Percentiles rank a stretch among this genome's conserved stretches.
phyloP scores from a whole-genome alignment of 2,888 invertebrate species.

The Limnephilus auricula region DNA sequence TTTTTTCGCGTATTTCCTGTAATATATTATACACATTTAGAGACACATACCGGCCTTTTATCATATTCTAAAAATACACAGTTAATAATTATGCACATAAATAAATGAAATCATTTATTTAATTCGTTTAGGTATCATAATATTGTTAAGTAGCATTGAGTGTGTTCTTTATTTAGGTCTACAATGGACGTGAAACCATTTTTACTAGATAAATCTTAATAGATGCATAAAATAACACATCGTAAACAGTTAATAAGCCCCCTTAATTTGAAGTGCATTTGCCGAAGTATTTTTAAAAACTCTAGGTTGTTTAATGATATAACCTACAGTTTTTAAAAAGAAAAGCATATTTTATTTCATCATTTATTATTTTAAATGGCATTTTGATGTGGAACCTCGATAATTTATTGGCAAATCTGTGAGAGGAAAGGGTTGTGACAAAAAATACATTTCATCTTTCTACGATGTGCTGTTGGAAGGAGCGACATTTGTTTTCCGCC shows the following conservation, averaged over 20 bases:
- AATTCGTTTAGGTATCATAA: too few relatives aligned
- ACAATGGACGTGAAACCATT: too few relatives aligned
- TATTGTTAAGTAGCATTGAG: too few relatives aligned
- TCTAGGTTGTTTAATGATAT: not conserved
- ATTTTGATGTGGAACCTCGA: constrained; percentile 31
- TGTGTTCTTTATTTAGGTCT: too few relatives aligned
- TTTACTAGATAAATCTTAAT: too few relatives aligned
- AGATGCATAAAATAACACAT: not conserved
- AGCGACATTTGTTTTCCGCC: constrained; percentile 65
- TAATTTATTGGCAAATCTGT: constrained; percentile 30
- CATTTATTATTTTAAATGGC: not conserved
- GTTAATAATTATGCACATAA: too few relatives aligned
- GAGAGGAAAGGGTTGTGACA: constrained; percentile 37
- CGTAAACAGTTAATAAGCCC: not conserved
- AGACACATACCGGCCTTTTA: too few relatives aligned
- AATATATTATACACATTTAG: too few relatives aligned
- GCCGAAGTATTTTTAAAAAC: not conserved
- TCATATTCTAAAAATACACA: too few relatives aligned
- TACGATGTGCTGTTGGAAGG: constrained; percentile 51
- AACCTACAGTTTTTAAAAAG: not conserved
- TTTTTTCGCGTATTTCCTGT: too few relatives aligned
- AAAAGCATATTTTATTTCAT: not conserved
- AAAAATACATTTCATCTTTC: constrained; percentile 44
- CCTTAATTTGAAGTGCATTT: not conserved
- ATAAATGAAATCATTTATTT: too few relatives aligned